Evolutionary conservation across 1,140 invertebrate genomes (phyloP).

Genomic region (Colletes latitarsis): DNA sequence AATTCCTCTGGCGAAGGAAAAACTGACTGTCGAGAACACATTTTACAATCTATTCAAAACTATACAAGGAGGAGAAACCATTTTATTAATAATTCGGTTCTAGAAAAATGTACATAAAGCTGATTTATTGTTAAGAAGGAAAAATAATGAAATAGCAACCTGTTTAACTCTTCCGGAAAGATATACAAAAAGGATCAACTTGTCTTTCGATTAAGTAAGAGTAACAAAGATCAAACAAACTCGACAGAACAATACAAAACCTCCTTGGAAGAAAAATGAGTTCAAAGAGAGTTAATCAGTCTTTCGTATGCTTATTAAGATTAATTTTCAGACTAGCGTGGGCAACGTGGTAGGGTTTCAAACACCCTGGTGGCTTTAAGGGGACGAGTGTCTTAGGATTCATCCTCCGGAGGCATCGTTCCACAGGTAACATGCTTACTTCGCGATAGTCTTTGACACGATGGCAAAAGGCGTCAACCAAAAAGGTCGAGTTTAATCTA

Average conservation of each 20-base stretch:
- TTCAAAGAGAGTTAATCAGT: constrained; percentile 19
- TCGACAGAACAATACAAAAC: background rate
- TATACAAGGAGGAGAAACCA: too few relatives aligned
- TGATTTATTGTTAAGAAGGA: too few relatives aligned
- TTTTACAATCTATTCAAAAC: too few relatives aligned
- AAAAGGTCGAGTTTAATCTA: constrained; percentile 56
- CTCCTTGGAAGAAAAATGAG: background rate
- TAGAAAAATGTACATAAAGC: too few relatives aligned
- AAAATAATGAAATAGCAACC: too few relatives aligned
- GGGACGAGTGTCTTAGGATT: constrained; percentile 1
- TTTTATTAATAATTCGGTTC: too few relatives aligned
- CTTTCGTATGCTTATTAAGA: constrained; percentile 21
- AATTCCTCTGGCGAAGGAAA: too few relatives aligned
- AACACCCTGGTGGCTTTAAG: constrained; percentile 5
- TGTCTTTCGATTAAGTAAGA: background rate
- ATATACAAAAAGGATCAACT: background rate
- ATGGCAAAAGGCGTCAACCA: constrained; percentile 38
- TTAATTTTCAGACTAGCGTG: background rate
- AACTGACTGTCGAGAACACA: too few relatives aligned
- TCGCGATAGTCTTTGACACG: constrained; percentile 40
- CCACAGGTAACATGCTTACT: constrained; percentile 33
- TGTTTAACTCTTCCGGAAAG: too few relatives aligned
- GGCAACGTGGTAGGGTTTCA: background rate
- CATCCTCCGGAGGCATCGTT: background rate
- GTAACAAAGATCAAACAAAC: too few relatives aligned